A percentile compares a stretch with the other conserved stretches of the same genome.
phyloP scores from a whole-genome alignment of 2,797 vertebrate genomes.

The Aphelocoma californica region DNA sequence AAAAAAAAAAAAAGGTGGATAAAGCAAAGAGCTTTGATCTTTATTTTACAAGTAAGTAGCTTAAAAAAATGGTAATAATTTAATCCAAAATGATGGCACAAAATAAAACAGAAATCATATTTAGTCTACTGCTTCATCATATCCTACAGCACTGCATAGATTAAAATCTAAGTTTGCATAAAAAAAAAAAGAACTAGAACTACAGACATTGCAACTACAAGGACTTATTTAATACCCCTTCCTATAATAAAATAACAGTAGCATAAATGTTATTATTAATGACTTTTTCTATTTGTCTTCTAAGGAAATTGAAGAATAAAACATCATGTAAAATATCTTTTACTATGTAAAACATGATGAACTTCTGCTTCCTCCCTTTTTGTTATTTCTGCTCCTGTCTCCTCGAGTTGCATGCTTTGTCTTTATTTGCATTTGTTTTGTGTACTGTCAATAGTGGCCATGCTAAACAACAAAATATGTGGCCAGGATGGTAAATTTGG shows the following conservation, averaged over 20 bases:
- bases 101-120: constrained; percentile 7
- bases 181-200: not conserved
- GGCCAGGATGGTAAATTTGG: not conserved
- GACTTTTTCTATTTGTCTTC: not conserved
- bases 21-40: constrained; percentile 52
- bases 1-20: not conserved
- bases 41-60: constrained; percentile 58
- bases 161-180: not conserved
- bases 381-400: not conserved
- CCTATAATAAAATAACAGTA: not conserved
- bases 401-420: not conserved
- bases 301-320: not conserved
- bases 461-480: not conserved
- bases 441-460: not conserved
- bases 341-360: not conserved
- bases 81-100: constrained; percentile 50
- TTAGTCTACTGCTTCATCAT: not conserved
- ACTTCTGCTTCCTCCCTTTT: not conserved
- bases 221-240: not conserved
- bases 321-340: not conserved
- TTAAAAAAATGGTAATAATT: constrained; percentile 36
- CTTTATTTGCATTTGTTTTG: not conserved
- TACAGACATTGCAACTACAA: not conserved
- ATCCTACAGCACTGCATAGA: not conserved
- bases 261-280: not conserved